Conservation (phyloP, 2,113 vertebrate species). For the Otis tarda region DNA sequence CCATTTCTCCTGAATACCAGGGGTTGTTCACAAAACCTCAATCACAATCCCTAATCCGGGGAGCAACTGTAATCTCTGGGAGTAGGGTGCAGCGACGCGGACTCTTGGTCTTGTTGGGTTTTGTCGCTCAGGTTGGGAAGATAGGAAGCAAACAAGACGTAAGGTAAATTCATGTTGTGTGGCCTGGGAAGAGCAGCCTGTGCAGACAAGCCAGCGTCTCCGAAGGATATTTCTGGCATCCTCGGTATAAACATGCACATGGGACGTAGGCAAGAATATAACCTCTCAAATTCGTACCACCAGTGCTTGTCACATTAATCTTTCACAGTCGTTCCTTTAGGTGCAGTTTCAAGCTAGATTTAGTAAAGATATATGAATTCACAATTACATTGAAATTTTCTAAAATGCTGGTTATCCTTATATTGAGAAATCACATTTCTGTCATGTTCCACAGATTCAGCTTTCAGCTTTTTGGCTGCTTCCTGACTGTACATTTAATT, state of each 20-base stretch:
- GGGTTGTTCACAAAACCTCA: background rate
- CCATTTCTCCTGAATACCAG: too few species aligned
- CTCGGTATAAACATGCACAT: background rate
- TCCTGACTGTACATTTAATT: background rate
- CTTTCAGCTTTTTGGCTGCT: background rate
- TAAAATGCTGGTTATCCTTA: background rate
- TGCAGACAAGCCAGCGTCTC: background rate
- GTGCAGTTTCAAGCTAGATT: background rate
- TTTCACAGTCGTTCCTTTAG: background rate
- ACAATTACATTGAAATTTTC: background rate
- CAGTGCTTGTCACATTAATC: background rate
- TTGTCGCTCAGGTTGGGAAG: background rate
- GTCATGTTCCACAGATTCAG: background rate
- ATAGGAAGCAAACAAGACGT: rapidly evolving
- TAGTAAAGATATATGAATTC: background rate
- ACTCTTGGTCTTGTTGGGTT: rapidly evolving
- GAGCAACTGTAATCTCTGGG: background rate
- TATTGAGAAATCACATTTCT: background rate
- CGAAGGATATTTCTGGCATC: background rate
- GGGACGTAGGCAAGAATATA: background rate
- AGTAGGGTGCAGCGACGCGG: background rate
- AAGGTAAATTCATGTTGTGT: background rate
- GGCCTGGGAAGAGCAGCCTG: background rate
- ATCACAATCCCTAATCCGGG: background rate
- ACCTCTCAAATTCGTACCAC: background rate